Conservation (phyloP, 2,888 invertebrate genomes). For the Calliphora vomitoria region DNA sequence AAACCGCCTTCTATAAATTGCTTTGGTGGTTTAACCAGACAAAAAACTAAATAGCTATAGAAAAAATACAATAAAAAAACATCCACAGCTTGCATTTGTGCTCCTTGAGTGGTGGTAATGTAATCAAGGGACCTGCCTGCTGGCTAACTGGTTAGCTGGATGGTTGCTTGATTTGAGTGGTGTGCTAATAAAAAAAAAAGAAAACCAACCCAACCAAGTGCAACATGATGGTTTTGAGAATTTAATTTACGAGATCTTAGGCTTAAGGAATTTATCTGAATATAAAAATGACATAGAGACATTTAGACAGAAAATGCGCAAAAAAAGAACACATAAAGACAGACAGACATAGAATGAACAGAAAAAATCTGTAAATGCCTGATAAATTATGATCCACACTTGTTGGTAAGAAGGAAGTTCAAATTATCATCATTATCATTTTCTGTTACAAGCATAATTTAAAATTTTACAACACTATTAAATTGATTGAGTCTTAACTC, state of each 20-base stretch:
- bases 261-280: constrained; percentile 62
- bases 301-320: constrained; percentile 16
- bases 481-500: constrained; percentile 34
- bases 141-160: constrained; percentile 48
- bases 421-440: constrained; percentile 22
- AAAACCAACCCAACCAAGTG: background rate
- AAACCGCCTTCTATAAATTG: constrained; percentile 73
- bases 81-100: constrained; percentile 53
- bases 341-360: background rate
- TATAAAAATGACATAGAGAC: constrained; percentile 45
- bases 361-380: constrained; percentile 42
- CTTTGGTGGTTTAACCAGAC: constrained; percentile 62
- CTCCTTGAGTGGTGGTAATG: constrained; percentile 64
- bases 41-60: constrained; percentile 16
- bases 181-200: constrained; percentile 19
- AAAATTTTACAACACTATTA: constrained; percentile 45
- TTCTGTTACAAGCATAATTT: constrained; percentile 15
- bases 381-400: constrained; percentile 65
- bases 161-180: constrained; percentile 1
- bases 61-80: constrained; percentile 18
- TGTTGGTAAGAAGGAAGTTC: constrained; percentile 14
- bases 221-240: constrained; percentile 64
- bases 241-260: constrained; percentile 71
- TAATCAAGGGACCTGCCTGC: constrained; percentile 70
- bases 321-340: background rate